Evolutionary conservation across 2,797 vertebrate species (phyloP), one percentile per base, ranked within the genome.

Genomic region (Muraenolepis orangiensis): DNA sequence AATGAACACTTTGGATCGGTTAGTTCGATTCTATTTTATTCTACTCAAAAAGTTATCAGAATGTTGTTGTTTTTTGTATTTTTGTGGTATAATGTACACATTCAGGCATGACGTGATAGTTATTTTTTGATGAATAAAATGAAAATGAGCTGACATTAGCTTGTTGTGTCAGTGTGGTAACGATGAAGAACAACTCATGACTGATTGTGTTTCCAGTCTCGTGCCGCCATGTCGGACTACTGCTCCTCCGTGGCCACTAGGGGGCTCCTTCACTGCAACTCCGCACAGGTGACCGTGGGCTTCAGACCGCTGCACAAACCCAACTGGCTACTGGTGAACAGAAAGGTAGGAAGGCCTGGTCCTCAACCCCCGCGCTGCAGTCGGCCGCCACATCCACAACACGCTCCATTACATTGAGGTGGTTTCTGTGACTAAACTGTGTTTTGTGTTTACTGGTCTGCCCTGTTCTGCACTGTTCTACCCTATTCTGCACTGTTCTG

Each of bases 291-390:
- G 11, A 87, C 91, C 70, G 86, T 94, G 31, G 95, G 96, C 3
- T 99, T 99, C 91, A 94, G 93, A 76, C 96, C 98, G 0, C 89
- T 99, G n/a, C 97, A 99, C 86, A 99, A 98, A 88, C 96, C 97
- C 13, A 94, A 93, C 85, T 99, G 97, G 96, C 91, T 98, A 36
- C 76, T 94, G n/a, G 93, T 97, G 85, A 93, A 79, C 87, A 98
- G 93, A 90, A 98, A 95, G 95, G 98, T 98, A 80, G n/a, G n/a
- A 20, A 67, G 6, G 2, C 28, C 29, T 30, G 28, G 26, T 28
- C 10, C 11, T n/a, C 46, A 51, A 46, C 6, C 1, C 1, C 51
- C n/a, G n/a, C n/a, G n/a, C n/a, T n/a, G n/a, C n/a, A n/a, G n/a
- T n/a, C n/a, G n/a, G n/a, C n/a, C n/a, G n/a, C n/a, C n/a, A n/a